Evolutionary conservation across 1,140 invertebrate genomes (phyloP).

Genomic region (Aphidius ervi): DNA sequence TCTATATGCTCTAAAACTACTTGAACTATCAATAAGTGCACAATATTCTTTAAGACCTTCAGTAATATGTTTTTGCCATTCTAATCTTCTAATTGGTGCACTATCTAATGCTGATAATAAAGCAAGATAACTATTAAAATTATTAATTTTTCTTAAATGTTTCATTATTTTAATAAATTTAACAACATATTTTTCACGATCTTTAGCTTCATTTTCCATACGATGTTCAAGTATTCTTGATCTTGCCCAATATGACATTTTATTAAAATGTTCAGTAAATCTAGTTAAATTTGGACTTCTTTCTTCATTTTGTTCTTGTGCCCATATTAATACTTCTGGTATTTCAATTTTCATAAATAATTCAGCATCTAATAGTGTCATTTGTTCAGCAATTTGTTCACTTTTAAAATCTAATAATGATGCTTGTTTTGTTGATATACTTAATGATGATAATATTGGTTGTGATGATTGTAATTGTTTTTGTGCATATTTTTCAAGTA

Average conservation of each 20-base stretch:
- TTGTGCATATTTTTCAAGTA: constrained; percentile 81
- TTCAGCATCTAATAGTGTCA: constrained; percentile 94
- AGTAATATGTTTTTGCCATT: constrained; percentile 91
- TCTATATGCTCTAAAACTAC: constrained; percentile 92
- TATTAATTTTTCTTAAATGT: constrained; percentile 92
- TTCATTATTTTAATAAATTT: constrained; percentile 99
- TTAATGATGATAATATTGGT: constrained; percentile 50
- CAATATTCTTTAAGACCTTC: constrained; percentile 93
- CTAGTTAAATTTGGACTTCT: constrained; percentile 91
- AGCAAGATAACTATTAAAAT: constrained; percentile 98
- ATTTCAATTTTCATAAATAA: constrained; percentile 96
- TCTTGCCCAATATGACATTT: constrained; percentile 93
- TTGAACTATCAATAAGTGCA: constrained; percentile 91
- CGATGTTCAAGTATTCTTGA: constrained; percentile 62
- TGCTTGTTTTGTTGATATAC: constrained; percentile 58
- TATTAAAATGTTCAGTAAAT: constrained; percentile 99
- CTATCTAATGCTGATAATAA: constrained; percentile 94
- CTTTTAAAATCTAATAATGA: constrained; percentile 91
- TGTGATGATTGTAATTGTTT: constrained; percentile 57
- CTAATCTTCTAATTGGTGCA: constrained; percentile 87
- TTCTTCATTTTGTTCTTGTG: constrained; percentile 95
- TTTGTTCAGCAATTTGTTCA: constrained; percentile 90
- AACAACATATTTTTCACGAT: constrained; percentile 91
- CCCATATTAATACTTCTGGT: constrained; percentile 95
- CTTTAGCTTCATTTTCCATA: constrained; percentile 79